Evolutionary conservation across 2,797 vertebrate species (phyloP).

Genomic region (Falco novaeseelandiae): DNA sequence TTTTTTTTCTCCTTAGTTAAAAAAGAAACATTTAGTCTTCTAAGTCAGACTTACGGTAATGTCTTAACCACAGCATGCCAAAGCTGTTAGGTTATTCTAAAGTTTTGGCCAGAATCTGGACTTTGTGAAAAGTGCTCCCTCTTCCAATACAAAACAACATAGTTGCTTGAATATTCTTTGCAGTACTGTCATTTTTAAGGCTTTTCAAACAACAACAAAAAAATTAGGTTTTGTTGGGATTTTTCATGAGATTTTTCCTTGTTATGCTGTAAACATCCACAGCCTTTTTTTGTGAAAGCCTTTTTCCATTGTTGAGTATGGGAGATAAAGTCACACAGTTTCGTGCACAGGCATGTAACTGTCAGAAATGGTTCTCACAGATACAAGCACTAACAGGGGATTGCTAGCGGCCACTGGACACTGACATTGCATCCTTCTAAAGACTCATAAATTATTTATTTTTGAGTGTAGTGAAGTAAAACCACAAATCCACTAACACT

Average conservation of each 20-base stretch:
- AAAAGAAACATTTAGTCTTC: slow-evolving; percentile 47
- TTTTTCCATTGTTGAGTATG: neutral
- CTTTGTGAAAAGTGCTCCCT: slow-evolving; percentile 24
- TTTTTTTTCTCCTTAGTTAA: neutral
- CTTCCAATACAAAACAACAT: slow-evolving; percentile 56
- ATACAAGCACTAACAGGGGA: neutral
- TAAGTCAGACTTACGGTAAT: slow-evolving; percentile 63
- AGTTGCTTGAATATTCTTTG: slow-evolving; percentile 47
- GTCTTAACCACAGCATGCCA: slow-evolving; percentile 61
- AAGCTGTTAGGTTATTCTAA: slow-evolving; percentile 68
- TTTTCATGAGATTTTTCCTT: neutral
- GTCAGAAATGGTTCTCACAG: neutral
- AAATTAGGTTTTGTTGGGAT: neutral
- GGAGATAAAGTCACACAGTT: neutral
- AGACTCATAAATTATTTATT: neutral
- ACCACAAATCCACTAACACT: neutral
- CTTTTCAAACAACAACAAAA: neutral
- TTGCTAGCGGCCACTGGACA: neutral
- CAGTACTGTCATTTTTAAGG: neutral
- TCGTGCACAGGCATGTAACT: neutral
- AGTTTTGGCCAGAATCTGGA: slow-evolving; percentile 37
- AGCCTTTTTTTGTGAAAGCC: neutral
- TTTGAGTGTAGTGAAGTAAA: neutral
- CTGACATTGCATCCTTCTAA: neutral
- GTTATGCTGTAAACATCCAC: neutral